These are phyloP conservation scores for Myotis planiceps DNA, from an alignment of 2,797 vertebrate species.

Conservation along the genomic window DNA sequence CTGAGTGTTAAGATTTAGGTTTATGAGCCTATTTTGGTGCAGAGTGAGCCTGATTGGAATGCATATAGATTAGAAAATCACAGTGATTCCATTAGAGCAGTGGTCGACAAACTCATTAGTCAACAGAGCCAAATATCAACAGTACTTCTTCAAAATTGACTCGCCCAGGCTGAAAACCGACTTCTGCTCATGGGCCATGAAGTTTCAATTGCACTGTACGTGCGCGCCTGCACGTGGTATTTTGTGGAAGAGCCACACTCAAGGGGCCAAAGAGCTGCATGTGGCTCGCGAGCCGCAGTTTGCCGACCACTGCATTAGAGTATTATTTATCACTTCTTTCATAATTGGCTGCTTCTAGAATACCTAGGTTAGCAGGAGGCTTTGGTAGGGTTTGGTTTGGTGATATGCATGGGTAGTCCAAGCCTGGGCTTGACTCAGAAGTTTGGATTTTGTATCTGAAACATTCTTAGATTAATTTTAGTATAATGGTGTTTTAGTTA, in stretches of 20 bases:
- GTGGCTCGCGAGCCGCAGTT: no score
- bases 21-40: neutral
- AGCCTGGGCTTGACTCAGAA: neutral
- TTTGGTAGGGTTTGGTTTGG: neutral
- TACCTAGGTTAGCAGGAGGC: neutral
- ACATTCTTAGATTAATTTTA: constrained; percentile 46
- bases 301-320: neutral
- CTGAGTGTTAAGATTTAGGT: neutral
- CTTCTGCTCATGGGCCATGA: no score
- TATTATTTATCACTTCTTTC: neutral
- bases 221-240: no score
- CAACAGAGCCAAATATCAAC: no score
- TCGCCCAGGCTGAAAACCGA: no score
- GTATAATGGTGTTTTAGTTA: neutral
- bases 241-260: no score
- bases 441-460: neutral
- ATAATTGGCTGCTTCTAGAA: neutral
- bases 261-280: no score
- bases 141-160: no score
- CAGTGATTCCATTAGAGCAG: neutral
- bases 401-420: neutral
- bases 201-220: no score
- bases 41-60: neutral
- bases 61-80: neutral
- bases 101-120: no score